A percentile compares a stretch with the other conserved stretches of the same genome.
phyloP scores from a whole-genome alignment of 1,140 invertebrate genomes.

The Calliphora vicina region DNA sequence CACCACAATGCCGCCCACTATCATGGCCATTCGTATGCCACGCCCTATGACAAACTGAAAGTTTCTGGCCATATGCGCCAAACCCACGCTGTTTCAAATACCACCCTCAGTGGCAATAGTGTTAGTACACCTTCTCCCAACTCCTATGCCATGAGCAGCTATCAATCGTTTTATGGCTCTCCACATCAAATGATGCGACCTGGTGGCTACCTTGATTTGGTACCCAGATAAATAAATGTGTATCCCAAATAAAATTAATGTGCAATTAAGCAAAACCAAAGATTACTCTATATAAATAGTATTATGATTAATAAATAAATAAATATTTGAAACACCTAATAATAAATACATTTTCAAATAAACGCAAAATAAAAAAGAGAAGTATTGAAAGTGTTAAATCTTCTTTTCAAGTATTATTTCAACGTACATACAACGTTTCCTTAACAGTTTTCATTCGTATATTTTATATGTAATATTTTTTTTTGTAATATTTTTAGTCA shows the following conservation, averaged over 20 bases:
- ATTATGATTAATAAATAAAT: neutral
- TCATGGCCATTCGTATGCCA: slow-evolving; percentile 52
- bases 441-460: neutral
- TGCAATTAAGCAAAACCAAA: neutral
- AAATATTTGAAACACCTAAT: neutral
- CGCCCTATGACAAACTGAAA: slow-evolving; percentile 61
- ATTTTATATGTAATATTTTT: neutral
- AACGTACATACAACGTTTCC: neutral
- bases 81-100: slow-evolving; percentile 39
- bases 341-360: neutral
- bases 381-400: neutral
- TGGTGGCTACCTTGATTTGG: slow-evolving; percentile 60
- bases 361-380: neutral
- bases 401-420: slow-evolving; percentile 7
- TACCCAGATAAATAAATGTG: slow-evolving; percentile 49
- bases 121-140: slow-evolving; percentile 7
- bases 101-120: slow-evolving; percentile 27
- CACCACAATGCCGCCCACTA: slow-evolving; percentile 48
- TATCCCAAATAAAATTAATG: neutral
- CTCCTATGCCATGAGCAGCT: slow-evolving; percentile 54
- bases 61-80: slow-evolving; percentile 51
- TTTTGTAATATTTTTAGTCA: neutral
- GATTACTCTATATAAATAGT: neutral
- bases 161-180: slow-evolving; percentile 56
- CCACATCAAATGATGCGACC: slow-evolving; percentile 57